A percentile compares a stretch with the other conserved stretches of the same genome.
Conservation (phyloP, 2,888 invertebrate genomes). For the Spilarctia lutea region DNA sequence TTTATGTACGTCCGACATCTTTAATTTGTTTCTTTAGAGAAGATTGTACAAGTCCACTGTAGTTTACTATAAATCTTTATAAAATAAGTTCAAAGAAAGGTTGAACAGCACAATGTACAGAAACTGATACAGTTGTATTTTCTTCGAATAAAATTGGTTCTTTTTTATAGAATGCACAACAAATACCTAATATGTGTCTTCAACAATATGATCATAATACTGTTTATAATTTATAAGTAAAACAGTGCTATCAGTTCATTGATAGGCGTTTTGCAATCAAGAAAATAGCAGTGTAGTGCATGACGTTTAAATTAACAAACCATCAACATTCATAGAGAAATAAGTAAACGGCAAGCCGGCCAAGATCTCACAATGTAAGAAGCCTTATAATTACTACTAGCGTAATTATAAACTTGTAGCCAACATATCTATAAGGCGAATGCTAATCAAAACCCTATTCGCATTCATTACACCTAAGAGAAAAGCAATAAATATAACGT, state of each 20-base stretch:
- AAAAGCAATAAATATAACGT: conserved; percentile 82
- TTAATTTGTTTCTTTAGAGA: conserved; percentile 44
- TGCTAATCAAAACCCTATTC: conserved; percentile 83
- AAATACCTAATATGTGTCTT: not conserved
- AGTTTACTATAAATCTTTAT: conserved; percentile 18
- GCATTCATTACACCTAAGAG: conserved; percentile 77
- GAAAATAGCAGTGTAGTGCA: conserved; percentile 67
- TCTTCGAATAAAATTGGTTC: not conserved
- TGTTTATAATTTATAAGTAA: conserved; percentile 43
- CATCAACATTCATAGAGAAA: conserved; percentile 76
- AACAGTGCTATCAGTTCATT: conserved; percentile 61
- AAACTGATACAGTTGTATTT: not conserved
- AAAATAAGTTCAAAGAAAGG: not conserved
- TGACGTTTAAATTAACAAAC: conserved; percentile 84
- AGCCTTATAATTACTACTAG: conserved; percentile 82
- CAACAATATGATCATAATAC: conserved; percentile 10
- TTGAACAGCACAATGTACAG: not conserved
- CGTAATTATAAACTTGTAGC: conserved; percentile 82
- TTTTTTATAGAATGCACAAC: not conserved
- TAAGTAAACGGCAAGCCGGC: conserved; percentile 74
- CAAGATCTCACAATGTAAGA: conserved; percentile 73
- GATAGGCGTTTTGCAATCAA: conserved; percentile 74
- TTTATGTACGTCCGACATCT: conserved; percentile 45
- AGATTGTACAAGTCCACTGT: conserved; percentile 30
- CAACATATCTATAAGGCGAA: conserved; percentile 71